A percentile compares a stretch with the other conserved stretches of the same genome.
phyloP scores from a whole-genome alignment of 2,113 vertebrate species.

The Aldabrachelys gigantea region DNA sequence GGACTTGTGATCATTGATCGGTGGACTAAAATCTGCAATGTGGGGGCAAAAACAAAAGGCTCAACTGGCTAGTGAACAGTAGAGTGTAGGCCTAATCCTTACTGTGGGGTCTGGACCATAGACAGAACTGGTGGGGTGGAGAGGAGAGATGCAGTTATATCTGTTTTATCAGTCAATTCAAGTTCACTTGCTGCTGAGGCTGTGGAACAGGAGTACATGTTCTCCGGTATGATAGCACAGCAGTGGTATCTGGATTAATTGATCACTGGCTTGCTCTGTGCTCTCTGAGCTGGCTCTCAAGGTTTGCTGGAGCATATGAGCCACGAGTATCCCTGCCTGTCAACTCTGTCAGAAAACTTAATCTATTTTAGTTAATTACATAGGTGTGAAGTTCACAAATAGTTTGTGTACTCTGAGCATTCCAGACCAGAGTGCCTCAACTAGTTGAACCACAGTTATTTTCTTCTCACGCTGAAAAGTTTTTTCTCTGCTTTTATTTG shows the following conservation, averaged over 20 bases:
- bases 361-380: slow-evolving; percentile 47
- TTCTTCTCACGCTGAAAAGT: not conserved
- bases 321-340: slow-evolving; percentile 23
- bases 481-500: not conserved
- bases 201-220: not conserved
- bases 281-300: not conserved
- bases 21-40: not conserved
- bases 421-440: rapidly evolving
- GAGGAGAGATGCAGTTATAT: not conserved
- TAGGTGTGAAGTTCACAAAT: slow-evolving; percentile 64
- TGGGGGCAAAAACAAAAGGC: slow-evolving; percentile 1
- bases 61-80: rapidly evolving
- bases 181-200: not conserved
- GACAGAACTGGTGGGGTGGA: not conserved
- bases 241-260: slow-evolving; percentile 33
- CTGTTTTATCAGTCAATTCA: not conserved
- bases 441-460: not conserved
- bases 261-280: not conserved
- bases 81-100: not conserved
- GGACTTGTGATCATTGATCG: not conserved
- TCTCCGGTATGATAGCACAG: not conserved
- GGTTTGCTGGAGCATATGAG: not conserved
- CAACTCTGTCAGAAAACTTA: slow-evolving; percentile 40
- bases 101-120: rapidly evolving
- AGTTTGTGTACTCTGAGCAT: not conserved